Conservation (phyloP, 2,888 invertebrate species). For the Sialis fuliginosa region DNA sequence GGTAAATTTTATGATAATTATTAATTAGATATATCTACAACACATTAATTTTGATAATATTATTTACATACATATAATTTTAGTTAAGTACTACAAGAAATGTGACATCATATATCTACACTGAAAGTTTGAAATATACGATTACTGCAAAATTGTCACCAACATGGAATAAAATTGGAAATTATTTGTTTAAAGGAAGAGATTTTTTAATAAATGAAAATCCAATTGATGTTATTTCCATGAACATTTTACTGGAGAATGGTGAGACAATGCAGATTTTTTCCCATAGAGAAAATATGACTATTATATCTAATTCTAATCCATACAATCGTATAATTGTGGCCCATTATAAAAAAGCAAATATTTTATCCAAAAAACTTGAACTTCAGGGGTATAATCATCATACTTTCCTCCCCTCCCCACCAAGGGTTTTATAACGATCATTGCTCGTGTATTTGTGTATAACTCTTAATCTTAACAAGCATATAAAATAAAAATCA, state of each 20-base stretch:
- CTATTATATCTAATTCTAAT: too few species aligned
- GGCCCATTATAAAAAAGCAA: too few species aligned
- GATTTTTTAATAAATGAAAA: conserved; percentile 7
- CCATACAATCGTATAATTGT: too few species aligned
- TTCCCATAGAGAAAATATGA: too few species aligned
- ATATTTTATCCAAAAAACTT: too few species aligned
- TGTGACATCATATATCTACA: background rate
- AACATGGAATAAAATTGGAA: conserved; percentile 7
- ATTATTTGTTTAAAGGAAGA: conserved; percentile 6
- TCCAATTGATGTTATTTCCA: background rate
- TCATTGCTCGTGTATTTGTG: too few species aligned
- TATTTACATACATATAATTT: background rate
- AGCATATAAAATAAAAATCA: too few species aligned
- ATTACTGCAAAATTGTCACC: conserved; percentile 7
- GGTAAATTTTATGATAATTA: conserved; percentile 3
- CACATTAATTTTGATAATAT: background rate
- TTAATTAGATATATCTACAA: background rate
- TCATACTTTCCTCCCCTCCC: too few species aligned
- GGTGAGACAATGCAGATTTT: background rate
- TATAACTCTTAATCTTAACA: too few species aligned
- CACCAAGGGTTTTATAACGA: too few species aligned
- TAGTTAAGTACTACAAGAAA: background rate
- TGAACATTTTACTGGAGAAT: conserved; percentile 3
- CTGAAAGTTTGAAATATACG: conserved; percentile 6
- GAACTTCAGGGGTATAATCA: too few species aligned